These are phyloP conservation scores for Drosophila sordidapex DNA, from an alignment of 2,888 invertebrate genomes.

Conservation along the genomic window DNA sequence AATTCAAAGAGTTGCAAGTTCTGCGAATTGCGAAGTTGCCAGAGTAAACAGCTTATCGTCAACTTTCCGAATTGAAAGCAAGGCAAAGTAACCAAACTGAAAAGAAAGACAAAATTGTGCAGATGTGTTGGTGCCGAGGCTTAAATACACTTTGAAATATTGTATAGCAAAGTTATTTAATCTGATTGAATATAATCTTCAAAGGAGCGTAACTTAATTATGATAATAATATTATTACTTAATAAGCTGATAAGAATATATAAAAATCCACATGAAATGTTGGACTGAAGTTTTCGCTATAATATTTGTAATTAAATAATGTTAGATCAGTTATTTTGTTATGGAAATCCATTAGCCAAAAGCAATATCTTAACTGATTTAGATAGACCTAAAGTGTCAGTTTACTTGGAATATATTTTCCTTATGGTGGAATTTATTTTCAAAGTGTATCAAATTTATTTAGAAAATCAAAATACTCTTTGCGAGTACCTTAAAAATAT, in stretches of 20 bases:
- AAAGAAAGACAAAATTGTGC: not conserved
- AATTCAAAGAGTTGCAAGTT: slow-evolving; percentile 50
- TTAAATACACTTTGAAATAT: slow-evolving; percentile 9
- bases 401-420: not conserved
- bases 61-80: slow-evolving; percentile 41
- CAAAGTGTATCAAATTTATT: slow-evolving; percentile 8
- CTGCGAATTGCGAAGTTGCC: slow-evolving; percentile 23
- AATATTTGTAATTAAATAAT: not conserved
- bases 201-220: not conserved
- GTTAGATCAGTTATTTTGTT: too few relatives aligned
- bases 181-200: not conserved
- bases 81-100: not conserved
- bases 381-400: not conserved
- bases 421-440: slow-evolving; percentile 22
- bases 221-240: not conserved
- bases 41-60: slow-evolving; percentile 43
- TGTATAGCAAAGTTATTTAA: not conserved
- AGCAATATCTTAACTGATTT: not conserved
- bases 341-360: not conserved
- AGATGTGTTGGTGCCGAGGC: not conserved
- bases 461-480: not conserved
- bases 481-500: not conserved
- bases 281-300: rapidly evolving
- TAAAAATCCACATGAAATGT: not conserved
- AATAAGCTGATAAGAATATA: not conserved